These are phyloP conservation scores for Ctenoplectra terminalis DNA, from an alignment of 1,140 invertebrate genomes.

Conservation along the genomic window DNA sequence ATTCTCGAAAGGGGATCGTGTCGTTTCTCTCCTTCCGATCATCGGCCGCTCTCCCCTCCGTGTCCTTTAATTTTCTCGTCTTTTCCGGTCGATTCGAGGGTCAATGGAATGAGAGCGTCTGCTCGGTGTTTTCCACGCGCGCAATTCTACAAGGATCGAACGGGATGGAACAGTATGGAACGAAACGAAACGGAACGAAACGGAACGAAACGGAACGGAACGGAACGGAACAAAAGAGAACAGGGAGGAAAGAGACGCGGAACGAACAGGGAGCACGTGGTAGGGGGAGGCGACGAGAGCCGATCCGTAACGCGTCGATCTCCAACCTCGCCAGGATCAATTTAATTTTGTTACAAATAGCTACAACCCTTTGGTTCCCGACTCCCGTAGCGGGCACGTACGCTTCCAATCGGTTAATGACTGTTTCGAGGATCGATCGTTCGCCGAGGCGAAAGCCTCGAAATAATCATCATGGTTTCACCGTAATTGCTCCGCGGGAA, in stretches of 20 bases:
- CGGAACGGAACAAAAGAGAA: not conserved
- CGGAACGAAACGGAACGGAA: not conserved
- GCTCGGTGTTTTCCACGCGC: not conserved
- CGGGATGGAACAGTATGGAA: not conserved
- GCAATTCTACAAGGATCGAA: not conserved
- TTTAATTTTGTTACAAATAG: conserved; percentile 67
- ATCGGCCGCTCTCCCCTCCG: not conserved
- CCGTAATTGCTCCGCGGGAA: conserved; percentile 67
- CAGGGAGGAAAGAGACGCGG: not conserved
- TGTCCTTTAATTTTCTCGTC: not conserved
- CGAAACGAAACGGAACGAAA: not conserved
- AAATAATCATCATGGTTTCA: conserved; percentile 65
- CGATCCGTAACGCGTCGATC: conserved; percentile 56
- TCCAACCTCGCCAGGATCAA: conserved; percentile 57
- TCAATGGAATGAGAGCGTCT: not conserved
- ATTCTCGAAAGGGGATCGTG: not conserved
- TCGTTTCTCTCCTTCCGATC: conserved; percentile 33
- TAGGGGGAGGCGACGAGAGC: conserved; percentile 51
- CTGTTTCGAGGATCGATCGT: conserved; percentile 62
- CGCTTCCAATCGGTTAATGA: conserved; percentile 69
- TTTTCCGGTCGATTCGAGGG: not conserved
- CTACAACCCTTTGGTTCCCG: conserved; percentile 62
- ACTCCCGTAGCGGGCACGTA: conserved; percentile 59
- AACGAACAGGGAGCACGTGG: conserved; percentile 17
- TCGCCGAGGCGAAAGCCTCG: conserved; percentile 60